Percentiles rank a stretch among this genome's conserved stretches.
Conservation (phyloP, 2,113 vertebrate genomes). For the Uria aalge region DNA sequence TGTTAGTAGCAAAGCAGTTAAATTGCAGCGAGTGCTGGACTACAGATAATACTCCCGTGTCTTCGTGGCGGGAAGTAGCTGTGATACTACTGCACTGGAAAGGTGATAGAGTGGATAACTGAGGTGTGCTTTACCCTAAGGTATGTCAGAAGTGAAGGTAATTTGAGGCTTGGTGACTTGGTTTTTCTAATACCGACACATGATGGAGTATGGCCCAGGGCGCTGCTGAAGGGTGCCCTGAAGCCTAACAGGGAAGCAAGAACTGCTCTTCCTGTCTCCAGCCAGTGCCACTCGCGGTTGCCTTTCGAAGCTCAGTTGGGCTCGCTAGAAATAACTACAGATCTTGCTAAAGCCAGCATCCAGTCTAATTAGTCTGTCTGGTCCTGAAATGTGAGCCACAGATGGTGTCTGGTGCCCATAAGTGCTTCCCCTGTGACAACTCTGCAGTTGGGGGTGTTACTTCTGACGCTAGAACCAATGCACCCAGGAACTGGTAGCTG, state of each 20-base stretch:
- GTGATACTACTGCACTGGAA: background rate
- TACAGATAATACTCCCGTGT: background rate
- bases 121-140: background rate
- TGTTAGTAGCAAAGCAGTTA: background rate
- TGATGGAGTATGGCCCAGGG: background rate
- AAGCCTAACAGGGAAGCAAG: background rate
- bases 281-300: background rate
- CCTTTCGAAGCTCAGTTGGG: background rate
- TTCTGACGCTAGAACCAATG: background rate
- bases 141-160: background rate
- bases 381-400: background rate
- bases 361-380: accelerated
- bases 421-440: background rate
- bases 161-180: background rate
- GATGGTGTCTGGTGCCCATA: background rate
- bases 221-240: background rate
- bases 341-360: background rate
- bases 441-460: background rate
- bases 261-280: background rate
- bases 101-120: background rate
- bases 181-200: background rate
- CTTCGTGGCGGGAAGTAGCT: background rate
- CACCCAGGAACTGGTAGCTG: background rate
- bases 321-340: background rate
- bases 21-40: background rate